Evolutionary conservation across 2,888 invertebrate genomes (phyloP).

Genomic region (Cabera pusaria): DNA sequence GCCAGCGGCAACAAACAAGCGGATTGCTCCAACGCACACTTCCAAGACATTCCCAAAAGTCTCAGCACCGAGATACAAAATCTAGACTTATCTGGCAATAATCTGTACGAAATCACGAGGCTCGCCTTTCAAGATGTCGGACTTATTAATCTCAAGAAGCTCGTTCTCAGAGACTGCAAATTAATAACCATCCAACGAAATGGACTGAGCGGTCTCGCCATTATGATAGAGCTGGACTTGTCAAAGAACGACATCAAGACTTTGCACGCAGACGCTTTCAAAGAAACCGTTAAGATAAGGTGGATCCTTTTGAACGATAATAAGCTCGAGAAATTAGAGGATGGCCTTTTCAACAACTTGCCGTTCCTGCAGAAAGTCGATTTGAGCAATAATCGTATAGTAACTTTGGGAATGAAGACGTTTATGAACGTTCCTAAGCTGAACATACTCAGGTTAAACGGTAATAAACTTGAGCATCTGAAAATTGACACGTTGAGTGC

Average conservation of each 20-base stretch:
- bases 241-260: constrained; percentile 87
- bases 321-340: constrained; percentile 87
- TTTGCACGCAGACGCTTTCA: constrained; percentile 88
- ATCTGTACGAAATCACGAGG: constrained; percentile 85
- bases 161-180: constrained; percentile 89
- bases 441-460: constrained; percentile 86
- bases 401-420: constrained; percentile 86
- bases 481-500: constrained; percentile 86
- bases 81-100: constrained; percentile 88
- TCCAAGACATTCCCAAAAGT: constrained; percentile 87
- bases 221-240: constrained; percentile 92
- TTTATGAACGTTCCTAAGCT: constrained; percentile 88
- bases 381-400: constrained; percentile 89
- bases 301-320: constrained; percentile 90
- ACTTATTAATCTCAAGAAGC: constrained; percentile 91
- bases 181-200: constrained; percentile 88
- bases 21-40: constrained; percentile 87
- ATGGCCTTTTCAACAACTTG: constrained; percentile 90
- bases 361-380: constrained; percentile 89
- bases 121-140: constrained; percentile 87
- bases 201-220: constrained; percentile 89
- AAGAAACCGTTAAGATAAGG: constrained; percentile 87
- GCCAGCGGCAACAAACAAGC: constrained; percentile 92
- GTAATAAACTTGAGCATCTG: constrained; percentile 88
- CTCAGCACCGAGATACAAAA: constrained; percentile 89